Base-by-base conservation (phyloP, 2,888 invertebrate species). In the Chrysomela aeneicollis region DNA sequence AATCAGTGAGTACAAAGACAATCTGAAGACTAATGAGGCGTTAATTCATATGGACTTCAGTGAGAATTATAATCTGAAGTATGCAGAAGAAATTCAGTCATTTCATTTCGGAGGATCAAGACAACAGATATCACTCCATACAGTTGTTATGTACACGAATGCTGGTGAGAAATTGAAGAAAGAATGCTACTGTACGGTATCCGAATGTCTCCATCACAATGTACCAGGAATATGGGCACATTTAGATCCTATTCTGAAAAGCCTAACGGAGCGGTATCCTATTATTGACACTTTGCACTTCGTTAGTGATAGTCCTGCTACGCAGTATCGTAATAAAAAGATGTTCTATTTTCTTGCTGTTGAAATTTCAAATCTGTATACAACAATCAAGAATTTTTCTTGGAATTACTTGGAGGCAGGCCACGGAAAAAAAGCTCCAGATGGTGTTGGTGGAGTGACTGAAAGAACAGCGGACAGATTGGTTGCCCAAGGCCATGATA, bases 341-440 rank as follows among this genome's bases (percentile, higher is more conserved):
- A 46, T 26, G 46, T 58, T 58, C 22, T 47, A 4, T 2, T 22
- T 42, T 15, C 42, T 58, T 26, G n/a, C 10, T 18, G 19, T 12
- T 57, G 6, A 37, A 4, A 21, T 57, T 6, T 1, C 1, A 9
- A 18, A 15, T 12, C 12, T 26, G 6, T 49, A 47, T 17, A n/a
- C 22, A 22, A 17, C 9, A 3, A 5, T 58, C 10, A 49, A 18
- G 6, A 17, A 59, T 2, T 8, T 59, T 4, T 50, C 17, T 17
- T 59, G 59, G 59, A 30, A 49, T n/a, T 59, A 50, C 49, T 3
- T 2, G 5, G 59, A 59, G n/a, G 59, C 59, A 10, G 59, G 59
- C 1, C 59, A 49, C 30, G 50, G 59, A 3, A 59, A 59, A 19
- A 49, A 49, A 18, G 50, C 59, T 9, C 50, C 59, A 1, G 59